Conservation (phyloP, 2,797 vertebrate genomes). For the Myotis vivesi region DNA sequence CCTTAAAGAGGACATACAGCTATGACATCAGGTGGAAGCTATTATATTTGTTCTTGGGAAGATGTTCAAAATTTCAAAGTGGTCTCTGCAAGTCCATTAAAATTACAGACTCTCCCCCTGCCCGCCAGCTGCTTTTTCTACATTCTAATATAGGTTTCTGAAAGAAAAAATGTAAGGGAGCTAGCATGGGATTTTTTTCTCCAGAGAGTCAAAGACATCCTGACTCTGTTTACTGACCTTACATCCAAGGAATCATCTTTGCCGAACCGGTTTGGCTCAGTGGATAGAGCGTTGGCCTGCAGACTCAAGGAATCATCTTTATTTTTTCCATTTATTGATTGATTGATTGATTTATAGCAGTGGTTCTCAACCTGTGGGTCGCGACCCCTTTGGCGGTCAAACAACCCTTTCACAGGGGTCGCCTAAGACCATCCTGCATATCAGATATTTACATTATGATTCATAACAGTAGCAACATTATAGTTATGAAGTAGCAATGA, state of each 20-base stretch:
- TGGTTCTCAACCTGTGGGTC: no score
- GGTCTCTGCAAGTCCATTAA: conserved; percentile 60
- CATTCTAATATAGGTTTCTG: conserved; percentile 20
- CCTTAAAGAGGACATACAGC: not conserved
- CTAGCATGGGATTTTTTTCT: conserved; percentile 29
- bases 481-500: no score
- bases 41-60: conserved; percentile 34
- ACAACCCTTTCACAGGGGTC: no score
- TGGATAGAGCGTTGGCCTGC: no score
- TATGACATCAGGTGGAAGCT: conserved; percentile 34
- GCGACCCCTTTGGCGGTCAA: no score
- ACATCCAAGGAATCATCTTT: not conserved
- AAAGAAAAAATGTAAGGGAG: not conserved
- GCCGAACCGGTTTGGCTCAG: no score
- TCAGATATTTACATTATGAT: no score
- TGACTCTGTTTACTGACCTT: conserved; percentile 41
- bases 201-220: conserved; percentile 50
- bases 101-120: not conserved
- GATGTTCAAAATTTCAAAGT: conserved; percentile 60
- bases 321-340: not conserved
- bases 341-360: no score
- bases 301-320: not conserved
- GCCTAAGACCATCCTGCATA: no score
- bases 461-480: no score
- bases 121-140: not conserved